Evolutionary conservation across 2,113 vertebrate species (phyloP), one percentile per base, ranked within the genome.

Genomic region (Gavialis gangeticus): DNA sequence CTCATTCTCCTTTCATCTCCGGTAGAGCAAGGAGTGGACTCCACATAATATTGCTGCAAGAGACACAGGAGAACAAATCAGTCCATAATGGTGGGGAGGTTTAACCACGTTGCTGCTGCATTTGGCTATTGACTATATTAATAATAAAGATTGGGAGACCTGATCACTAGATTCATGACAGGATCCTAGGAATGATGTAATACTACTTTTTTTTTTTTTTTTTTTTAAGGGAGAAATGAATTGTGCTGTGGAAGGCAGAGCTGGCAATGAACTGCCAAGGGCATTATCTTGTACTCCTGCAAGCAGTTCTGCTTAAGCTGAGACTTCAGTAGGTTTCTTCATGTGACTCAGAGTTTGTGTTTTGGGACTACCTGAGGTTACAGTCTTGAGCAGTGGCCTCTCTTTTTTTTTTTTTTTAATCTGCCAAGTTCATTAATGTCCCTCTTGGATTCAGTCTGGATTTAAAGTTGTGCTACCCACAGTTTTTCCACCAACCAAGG

Each of bases 1-100:
- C 91, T 86, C 22, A 0, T 62, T 87, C 87, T 46, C 91, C 95
- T 97, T 97, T 97, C 96, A 97, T 97, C 95, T 96, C 46, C n/a
- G 1, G 3, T 71, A 79, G 84, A 89, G 91, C 82, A 69, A 73
- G 79, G 89, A 79, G 37, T 0, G 5, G 67, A 46, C 80, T 85
- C 4, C 3, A 81, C 82, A 66, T 91, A 88, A 37, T 79, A 81
- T 54, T 37, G 71, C 67, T 67, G 1, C 54, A 1, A 3, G 77
- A 60, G 87, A 83, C 89, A 91, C 85, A 91, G 55, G 69, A n/a
- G 28, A 75, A 64, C 2, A 7, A 71, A 46, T 79, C 77, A 85
- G 69, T 78, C 28, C 21, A 66, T 78, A 90, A 88, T 75, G 34
- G 80, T 22, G 55, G 4, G 28, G 79, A 28, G 60, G 64, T 63